Evolutionary conservation across 2,888 invertebrate genomes (phyloP).

Genomic region (Drosophila mulleri): DNA sequence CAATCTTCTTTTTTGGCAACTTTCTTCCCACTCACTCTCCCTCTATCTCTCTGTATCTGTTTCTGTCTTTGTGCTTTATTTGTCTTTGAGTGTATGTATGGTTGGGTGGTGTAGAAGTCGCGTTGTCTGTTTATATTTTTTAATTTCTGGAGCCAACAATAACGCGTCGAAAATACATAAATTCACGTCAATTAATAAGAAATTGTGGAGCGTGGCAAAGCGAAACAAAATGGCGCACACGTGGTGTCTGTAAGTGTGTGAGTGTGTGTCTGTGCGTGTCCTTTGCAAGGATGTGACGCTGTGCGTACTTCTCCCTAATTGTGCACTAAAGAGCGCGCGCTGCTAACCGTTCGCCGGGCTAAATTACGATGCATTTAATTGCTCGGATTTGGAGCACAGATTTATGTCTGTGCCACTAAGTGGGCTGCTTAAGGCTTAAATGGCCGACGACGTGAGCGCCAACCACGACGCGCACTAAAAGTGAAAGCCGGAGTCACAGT

Average conservation of each 20-base stretch:
- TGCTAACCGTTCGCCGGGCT: slow-evolving; percentile 40
- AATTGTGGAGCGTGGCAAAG: slow-evolving; percentile 70
- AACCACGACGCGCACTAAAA: slow-evolving; percentile 52
- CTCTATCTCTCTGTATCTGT: neutral
- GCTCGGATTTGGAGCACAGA: slow-evolving; percentile 83
- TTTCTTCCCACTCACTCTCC: neutral
- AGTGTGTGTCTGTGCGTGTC: slow-evolving; percentile 6
- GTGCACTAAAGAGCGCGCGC: slow-evolving; percentile 69
- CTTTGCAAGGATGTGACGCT: slow-evolving; percentile 12
- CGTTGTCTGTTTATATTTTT: slow-evolving; percentile 77
- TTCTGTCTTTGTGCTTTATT: slow-evolving; percentile 46
- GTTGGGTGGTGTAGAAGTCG: slow-evolving; percentile 1
- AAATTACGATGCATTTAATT: slow-evolving; percentile 83
- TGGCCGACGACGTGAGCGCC: slow-evolving; percentile 71
- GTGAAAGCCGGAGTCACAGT: slow-evolving; percentile 54
- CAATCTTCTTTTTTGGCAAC: slow-evolving; percentile 24
- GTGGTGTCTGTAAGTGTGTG: slow-evolving; percentile 12
- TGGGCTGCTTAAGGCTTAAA: slow-evolving; percentile 82
- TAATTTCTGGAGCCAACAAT: slow-evolving; percentile 75
- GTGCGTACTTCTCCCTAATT: slow-evolving; percentile 76
- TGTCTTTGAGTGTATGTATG: slow-evolving; percentile 35
- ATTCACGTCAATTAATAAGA: slow-evolving; percentile 81
- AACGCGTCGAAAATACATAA: slow-evolving; percentile 81
- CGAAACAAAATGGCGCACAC: slow-evolving; percentile 64
- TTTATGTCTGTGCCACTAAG: slow-evolving; percentile 82